Conservation (phyloP, 1,140 invertebrate species). For the Nasonia longicornis region DNA sequence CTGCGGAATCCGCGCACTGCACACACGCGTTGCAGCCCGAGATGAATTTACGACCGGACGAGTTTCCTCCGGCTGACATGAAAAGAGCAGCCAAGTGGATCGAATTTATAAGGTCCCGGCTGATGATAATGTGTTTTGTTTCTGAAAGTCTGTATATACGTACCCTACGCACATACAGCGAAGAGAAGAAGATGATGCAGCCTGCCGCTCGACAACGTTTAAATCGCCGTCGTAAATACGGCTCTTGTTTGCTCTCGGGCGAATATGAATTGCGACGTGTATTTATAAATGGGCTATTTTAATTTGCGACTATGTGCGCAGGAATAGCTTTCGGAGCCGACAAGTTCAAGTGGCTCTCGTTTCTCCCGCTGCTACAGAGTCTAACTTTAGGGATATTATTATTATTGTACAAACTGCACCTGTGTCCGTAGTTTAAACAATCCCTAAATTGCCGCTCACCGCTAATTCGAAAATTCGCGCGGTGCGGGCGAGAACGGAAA, state of each 20-base stretch:
- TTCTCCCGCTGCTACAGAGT: too few relatives aligned
- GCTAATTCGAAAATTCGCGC: background rate
- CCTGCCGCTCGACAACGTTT: conserved; percentile 24
- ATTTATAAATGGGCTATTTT: conserved; percentile 35
- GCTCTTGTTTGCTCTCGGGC: conserved; percentile 19
- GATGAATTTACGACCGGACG: conserved; percentile 36
- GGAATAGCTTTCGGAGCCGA: background rate
- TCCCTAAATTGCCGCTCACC: background rate
- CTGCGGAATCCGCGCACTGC: background rate
- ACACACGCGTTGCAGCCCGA: background rate
- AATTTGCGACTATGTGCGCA: conserved; percentile 12
- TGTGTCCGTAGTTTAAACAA: too few relatives aligned
- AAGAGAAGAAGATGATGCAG: background rate
- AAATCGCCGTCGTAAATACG: conserved; percentile 37
- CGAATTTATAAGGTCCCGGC: conserved; percentile 37
- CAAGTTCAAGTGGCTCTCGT: background rate
- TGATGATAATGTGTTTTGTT: conserved; percentile 44
- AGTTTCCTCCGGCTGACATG: conserved; percentile 33
- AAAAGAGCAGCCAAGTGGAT: conserved; percentile 22
- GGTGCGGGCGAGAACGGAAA: background rate
- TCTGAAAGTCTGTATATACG: background rate
- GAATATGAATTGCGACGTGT: conserved; percentile 42
- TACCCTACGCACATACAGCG: too few relatives aligned
- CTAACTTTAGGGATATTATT: too few relatives aligned
- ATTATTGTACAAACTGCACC: too few relatives aligned